phyloP scores from a whole-genome alignment of 35 echinoderm and acorn worm genomes.

The Apostichopus japonicus region DNA sequence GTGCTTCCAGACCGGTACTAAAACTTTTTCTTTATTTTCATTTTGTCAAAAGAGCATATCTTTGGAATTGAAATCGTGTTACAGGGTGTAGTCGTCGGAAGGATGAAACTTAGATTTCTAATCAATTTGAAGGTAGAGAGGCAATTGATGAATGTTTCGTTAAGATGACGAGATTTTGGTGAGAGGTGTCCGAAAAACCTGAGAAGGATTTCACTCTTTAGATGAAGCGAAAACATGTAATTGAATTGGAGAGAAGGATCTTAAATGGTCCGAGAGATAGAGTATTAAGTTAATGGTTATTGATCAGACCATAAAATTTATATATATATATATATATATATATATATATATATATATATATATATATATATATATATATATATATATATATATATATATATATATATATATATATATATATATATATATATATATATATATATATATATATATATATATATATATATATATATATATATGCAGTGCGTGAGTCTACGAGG shows the following conservation, averaged over 20 bases:
- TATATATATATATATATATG: too few species aligned
- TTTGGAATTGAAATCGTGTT: conserved; percentile 33
- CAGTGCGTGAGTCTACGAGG: too few species aligned
- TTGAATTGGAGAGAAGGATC: conserved; percentile 55
- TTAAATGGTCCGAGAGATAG: conserved; percentile 17
- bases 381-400: too few species aligned
- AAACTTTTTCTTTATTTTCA: conserved; percentile 21
- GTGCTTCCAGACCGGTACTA: conserved; percentile 52
- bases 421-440: background rate
- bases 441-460: background rate
- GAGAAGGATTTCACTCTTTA: conserved; percentile 34
- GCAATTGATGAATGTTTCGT: conserved; percentile 59
- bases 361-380: too few species aligned
- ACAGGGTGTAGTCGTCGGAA: conserved; percentile 16
- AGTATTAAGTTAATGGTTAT: conserved; percentile 45
- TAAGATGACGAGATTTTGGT: conserved; percentile 35
- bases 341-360: too few species aligned
- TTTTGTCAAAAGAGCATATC: conserved; percentile 1
- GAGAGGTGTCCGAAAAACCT: conserved; percentile 33
- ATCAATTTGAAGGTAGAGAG: conserved; percentile 55
- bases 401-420: too few species aligned
- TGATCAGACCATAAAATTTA: conserved; percentile 33
- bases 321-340: background rate
- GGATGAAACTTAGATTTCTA: conserved; percentile 44
- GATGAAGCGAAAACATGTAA: conserved; percentile 46